phyloP scores from a whole-genome alignment of 2,113 vertebrate species.

The Nyctereutes procyonoides region DNA sequence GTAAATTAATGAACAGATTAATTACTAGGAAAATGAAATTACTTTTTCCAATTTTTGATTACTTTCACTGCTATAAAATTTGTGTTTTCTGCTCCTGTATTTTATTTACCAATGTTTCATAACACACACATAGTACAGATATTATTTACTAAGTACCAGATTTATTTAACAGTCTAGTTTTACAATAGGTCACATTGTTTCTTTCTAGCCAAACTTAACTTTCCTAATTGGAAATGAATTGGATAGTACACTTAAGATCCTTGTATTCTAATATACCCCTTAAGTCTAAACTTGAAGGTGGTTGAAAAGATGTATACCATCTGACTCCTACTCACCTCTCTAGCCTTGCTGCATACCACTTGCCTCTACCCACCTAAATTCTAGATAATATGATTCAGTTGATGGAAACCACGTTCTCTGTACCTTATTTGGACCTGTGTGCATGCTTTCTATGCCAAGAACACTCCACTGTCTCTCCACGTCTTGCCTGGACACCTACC shows the following conservation, averaged over 20 bases:
- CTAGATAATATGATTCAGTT: not conserved
- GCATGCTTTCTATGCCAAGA: not conserved
- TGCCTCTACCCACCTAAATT: not conserved
- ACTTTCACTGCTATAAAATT: not conserved
- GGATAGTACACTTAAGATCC: not conserved
- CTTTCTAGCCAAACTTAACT: not conserved
- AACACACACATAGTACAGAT: not conserved
- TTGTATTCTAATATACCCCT: not conserved
- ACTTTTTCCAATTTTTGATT: not conserved
- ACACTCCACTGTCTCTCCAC: not conserved
- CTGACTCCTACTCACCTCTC: not conserved
- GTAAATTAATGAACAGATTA: not conserved
- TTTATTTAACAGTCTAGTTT: conserved; percentile 2
- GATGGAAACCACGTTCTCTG: not conserved
- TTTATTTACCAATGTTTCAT: not conserved
- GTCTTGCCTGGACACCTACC: not conserved
- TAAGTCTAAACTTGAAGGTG: not conserved
- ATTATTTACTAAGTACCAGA: not conserved
- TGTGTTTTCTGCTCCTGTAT: not conserved
- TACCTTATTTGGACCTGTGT: not conserved
- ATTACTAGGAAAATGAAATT: not conserved
- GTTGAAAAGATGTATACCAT: not conserved
- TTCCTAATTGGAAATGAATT: not conserved
- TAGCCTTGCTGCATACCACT: not conserved
- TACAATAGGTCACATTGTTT: not conserved